Evolutionary conservation across 2,797 vertebrate species (phyloP).

Genomic region (Urosaurus nigricauda): DNA sequence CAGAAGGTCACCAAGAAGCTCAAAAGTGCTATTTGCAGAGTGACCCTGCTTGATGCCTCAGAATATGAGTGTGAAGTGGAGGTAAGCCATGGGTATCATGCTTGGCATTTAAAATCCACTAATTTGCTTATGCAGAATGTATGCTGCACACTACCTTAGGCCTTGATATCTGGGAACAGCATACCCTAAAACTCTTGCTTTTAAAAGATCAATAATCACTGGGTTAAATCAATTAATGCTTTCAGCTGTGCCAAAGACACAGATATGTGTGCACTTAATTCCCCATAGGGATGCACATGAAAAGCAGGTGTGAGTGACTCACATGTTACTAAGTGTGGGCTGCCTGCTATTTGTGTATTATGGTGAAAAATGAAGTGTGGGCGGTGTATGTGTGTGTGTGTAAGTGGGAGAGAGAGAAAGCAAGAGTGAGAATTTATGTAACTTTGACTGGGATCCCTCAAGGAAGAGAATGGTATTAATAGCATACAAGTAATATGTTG

Average conservation of each 20-base stretch:
- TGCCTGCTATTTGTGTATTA: neutral
- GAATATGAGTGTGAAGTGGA: conserved; percentile 93
- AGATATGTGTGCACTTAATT: neutral
- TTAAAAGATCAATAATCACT: neutral
- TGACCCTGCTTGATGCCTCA: conserved; percentile 90
- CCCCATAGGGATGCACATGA: rapidly evolving
- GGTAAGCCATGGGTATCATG: conserved; percentile 77
- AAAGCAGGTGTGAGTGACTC: conserved; percentile 9
- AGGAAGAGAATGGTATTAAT: conserved; percentile 2
- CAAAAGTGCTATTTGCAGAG: conserved; percentile 90
- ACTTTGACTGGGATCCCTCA: conserved; percentile 13
- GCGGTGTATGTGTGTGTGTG: neutral
- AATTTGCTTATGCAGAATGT: neutral
- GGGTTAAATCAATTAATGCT: neutral
- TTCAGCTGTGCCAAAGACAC: conserved; percentile 3
- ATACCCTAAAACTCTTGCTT: rapidly evolving
- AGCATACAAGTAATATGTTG: neutral
- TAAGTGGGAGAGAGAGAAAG: too few species aligned
- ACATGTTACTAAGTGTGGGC: neutral
- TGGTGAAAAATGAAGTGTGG: neutral
- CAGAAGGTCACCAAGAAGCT: conserved; percentile 92
- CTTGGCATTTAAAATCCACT: neutral
- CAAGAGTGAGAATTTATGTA: neutral
- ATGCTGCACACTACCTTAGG: neutral
- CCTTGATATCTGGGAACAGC: neutral